Evolutionary conservation across 2,888 invertebrate species (phyloP).

Genomic region (Carpatolechia fugitivella): DNA sequence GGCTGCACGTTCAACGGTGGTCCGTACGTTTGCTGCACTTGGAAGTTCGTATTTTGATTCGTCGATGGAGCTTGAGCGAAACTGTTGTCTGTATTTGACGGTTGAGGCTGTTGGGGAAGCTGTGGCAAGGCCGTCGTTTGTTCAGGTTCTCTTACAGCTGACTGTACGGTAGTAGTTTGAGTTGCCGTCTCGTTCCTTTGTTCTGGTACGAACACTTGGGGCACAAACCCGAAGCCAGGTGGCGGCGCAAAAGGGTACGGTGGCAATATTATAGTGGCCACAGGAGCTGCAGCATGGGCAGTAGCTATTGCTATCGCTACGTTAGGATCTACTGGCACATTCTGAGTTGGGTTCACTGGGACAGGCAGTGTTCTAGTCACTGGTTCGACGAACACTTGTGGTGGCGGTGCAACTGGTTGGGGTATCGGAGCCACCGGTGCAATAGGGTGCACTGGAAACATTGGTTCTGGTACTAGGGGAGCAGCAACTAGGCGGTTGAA

Average conservation of each 20-base stretch:
- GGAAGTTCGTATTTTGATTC: conserved; percentile 53
- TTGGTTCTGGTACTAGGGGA: conserved; percentile 33
- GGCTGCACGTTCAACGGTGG: conserved; percentile 36
- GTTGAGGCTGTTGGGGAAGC: conserved; percentile 14
- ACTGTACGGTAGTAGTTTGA: conserved; percentile 43
- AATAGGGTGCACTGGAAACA: conserved; percentile 29
- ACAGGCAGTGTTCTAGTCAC: conserved; percentile 18
- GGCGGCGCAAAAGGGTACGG: conserved; percentile 69
- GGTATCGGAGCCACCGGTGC: conserved; percentile 33
- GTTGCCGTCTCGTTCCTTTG: conserved; percentile 51
- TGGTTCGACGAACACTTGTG: conserved; percentile 33
- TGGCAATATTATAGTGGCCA: conserved; percentile 64
- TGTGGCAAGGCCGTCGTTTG: conserved; percentile 48
- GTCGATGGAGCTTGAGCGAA: conserved; percentile 61
- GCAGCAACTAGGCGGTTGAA: conserved; percentile 76
- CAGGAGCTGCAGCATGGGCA: conserved; percentile 66
- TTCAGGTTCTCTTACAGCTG: conserved; percentile 48
- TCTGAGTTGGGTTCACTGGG: conserved; percentile 32
- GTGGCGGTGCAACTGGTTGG: conserved; percentile 31
- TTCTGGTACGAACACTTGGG: conserved; percentile 42
- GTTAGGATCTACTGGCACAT: conserved; percentile 50
- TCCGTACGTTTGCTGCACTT: conserved; percentile 41
- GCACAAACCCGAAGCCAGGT: conserved; percentile 52
- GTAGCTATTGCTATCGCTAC: conserved; percentile 68
- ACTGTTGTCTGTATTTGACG: conserved; percentile 56